These are phyloP conservation scores for Acanthoscelides obtectus DNA, from an alignment of 2,888 invertebrate species.

Conservation along the genomic window DNA sequence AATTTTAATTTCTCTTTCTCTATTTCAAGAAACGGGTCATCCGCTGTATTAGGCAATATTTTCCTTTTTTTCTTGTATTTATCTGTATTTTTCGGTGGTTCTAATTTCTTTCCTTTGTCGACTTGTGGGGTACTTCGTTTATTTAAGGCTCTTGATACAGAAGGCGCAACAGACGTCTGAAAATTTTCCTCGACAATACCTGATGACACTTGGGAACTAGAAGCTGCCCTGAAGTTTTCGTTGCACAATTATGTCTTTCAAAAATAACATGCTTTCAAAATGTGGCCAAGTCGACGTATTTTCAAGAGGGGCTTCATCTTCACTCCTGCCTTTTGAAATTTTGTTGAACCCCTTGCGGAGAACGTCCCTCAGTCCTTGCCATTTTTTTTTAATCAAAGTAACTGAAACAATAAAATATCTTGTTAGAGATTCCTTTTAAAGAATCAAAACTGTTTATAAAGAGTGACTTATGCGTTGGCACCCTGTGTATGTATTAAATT, in stretches of 20 bases:
- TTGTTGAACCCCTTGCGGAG: conserved; percentile 12
- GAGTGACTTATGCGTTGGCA: no score
- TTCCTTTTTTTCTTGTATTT: no score
- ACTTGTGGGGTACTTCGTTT: conserved; percentile 1
- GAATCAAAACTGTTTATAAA: no score
- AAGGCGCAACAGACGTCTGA: conserved; percentile 3
- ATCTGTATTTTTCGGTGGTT: not conserved
- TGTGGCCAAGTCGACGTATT: conserved; percentile 9
- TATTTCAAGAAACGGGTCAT: conserved; percentile 12
- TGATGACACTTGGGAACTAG: conserved; percentile 5
- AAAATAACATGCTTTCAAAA: conserved; percentile 13
- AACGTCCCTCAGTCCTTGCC: conserved; percentile 9
- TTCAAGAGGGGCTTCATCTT: conserved; percentile 6
- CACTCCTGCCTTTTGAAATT: conserved; percentile 6
- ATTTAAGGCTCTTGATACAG: conserved; percentile 1
- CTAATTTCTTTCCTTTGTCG: not conserved
- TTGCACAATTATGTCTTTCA: conserved; percentile 5
- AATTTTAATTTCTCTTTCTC: conserved; percentile 9
- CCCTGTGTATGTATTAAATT: no score
- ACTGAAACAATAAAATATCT: conserved; percentile 11
- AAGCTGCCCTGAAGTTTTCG: conserved; percentile 8
- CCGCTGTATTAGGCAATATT: not conserved
- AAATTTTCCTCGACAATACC: not conserved
- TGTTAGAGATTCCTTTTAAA: no score
- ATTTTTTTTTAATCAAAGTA: conserved; percentile 13